A percentile compares a stretch with the other conserved stretches of the same genome.
Conservation (phyloP, 2,888 invertebrate genomes). For the Troglohyphantes excavatus region DNA sequence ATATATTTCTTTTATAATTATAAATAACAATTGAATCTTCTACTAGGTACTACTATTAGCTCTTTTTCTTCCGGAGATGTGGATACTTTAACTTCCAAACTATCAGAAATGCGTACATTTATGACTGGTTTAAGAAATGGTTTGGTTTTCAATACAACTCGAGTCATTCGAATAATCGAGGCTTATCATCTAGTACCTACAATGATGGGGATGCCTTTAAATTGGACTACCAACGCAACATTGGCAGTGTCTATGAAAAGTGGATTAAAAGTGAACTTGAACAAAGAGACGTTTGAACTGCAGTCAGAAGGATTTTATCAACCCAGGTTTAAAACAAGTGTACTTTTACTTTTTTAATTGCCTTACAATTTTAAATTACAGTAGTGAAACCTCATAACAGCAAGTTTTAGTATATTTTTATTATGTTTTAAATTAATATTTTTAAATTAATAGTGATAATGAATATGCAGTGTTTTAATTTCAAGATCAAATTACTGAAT, state of each 20-base stretch:
- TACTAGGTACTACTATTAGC: conserved; percentile 46
- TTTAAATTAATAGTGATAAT: no score
- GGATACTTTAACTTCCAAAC: neutral
- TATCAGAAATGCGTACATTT: conserved; percentile 11
- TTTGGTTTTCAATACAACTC: conserved; percentile 42
- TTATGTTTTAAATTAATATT: no score
- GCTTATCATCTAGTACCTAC: conserved; percentile 76
- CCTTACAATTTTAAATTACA: no score
- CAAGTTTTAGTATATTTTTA: no score
- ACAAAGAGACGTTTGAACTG: neutral
- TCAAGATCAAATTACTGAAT: no score
- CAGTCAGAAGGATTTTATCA: conserved; percentile 33
- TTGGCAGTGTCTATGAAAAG: conserved; percentile 55
- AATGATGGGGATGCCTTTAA: conserved; percentile 76
- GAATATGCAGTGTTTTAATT: no score
- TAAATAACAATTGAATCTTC: no score
- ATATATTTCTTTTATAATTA: no score
- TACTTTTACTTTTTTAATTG: conserved; percentile 13
- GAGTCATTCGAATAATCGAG: conserved; percentile 69
- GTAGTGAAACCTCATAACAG: no score
- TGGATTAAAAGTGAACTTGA: conserved; percentile 29
- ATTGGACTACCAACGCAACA: conserved; percentile 76
- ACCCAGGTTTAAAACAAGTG: conserved; percentile 55
- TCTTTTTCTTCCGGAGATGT: conserved; percentile 35
- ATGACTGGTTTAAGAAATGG: neutral